phyloP scores from a whole-genome alignment of 2,797 vertebrate genomes.

The Octomys mimax region DNA sequence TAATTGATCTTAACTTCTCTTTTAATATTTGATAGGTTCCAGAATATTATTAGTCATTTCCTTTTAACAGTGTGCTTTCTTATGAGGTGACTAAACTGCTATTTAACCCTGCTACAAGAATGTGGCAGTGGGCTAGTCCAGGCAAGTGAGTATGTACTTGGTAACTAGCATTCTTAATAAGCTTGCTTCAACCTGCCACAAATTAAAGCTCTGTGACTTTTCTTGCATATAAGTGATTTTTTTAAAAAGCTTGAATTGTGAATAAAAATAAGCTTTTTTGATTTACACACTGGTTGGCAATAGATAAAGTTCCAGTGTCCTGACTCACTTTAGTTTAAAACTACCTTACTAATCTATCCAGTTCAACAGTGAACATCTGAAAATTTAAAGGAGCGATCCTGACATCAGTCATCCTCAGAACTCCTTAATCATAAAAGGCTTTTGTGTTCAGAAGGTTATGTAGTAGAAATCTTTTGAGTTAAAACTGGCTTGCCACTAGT shows the following conservation, averaged over 20 bases:
- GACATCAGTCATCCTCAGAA: background rate
- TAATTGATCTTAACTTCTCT: constrained; percentile 88
- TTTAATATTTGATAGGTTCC: constrained; percentile 86
- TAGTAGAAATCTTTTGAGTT: constrained; percentile 6
- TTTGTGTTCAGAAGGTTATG: constrained; percentile 39
- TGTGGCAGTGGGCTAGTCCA: constrained; percentile 90
- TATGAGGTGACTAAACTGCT: constrained; percentile 89
- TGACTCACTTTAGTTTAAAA: constrained; percentile 76
- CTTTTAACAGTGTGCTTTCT: constrained; percentile 85
- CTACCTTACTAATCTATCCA: constrained; percentile 10
- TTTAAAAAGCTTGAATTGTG: constrained; percentile 83
- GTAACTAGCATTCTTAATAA: constrained; percentile 90
- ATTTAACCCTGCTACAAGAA: constrained; percentile 90
- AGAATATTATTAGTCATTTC: constrained; percentile 87
- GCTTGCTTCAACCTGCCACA: constrained; percentile 90
- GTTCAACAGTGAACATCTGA: constrained; percentile 43
- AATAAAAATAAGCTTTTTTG: constrained; percentile 86
- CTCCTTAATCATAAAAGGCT: constrained; percentile 24
- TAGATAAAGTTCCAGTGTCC: constrained; percentile 83
- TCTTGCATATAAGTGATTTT: constrained; percentile 86
- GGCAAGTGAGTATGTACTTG: constrained; percentile 89
- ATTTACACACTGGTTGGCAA: constrained; percentile 75
- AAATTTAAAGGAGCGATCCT: constrained; percentile 32
- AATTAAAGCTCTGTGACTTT: constrained; percentile 88
- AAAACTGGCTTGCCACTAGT: constrained; percentile 35